Conservation (phyloP, 2,888 invertebrate genomes). For the Dryocosmus kuriphilus region DNA sequence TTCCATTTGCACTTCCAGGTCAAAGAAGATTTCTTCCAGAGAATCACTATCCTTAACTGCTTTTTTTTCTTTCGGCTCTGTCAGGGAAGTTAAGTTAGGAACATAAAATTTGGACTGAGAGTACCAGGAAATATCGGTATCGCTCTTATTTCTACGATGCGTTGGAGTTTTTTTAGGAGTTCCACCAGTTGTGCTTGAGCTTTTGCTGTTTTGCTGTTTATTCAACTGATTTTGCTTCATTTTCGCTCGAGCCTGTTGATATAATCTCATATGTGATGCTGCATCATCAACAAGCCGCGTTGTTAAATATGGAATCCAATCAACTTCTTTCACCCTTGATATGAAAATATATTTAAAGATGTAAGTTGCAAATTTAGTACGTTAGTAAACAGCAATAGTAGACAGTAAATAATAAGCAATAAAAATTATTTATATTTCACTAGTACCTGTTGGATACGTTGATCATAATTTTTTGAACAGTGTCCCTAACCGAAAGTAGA, state of each 20-base stretch:
- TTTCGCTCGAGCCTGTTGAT: slow-evolving; percentile 85
- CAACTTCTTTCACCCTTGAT: slow-evolving; percentile 86
- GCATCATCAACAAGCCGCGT: slow-evolving; percentile 93
- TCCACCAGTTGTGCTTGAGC: slow-evolving; percentile 72
- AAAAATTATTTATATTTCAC: slow-evolving; percentile 26
- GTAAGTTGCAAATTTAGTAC: neutral
- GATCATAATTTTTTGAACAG: slow-evolving; percentile 85
- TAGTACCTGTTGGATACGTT: slow-evolving; percentile 81
- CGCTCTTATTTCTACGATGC: slow-evolving; percentile 86
- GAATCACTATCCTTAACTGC: slow-evolving; percentile 68
- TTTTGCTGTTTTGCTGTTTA: slow-evolving; percentile 68
- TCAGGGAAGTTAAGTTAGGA: slow-evolving; percentile 72
- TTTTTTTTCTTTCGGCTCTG: slow-evolving; percentile 70
- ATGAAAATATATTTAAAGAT: no score
- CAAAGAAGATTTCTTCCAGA: slow-evolving; percentile 90
- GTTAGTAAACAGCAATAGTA: no score
- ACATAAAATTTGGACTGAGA: slow-evolving; percentile 83
- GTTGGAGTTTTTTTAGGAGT: slow-evolving; percentile 78
- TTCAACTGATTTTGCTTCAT: slow-evolving; percentile 67
- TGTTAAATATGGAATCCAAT: slow-evolving; percentile 94
- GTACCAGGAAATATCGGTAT: slow-evolving; percentile 85
- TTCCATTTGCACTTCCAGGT: slow-evolving; percentile 92
- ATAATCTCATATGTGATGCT: slow-evolving; percentile 92
- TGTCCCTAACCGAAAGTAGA: slow-evolving; percentile 83
- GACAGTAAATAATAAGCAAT: neutral